phyloP scores from a whole-genome alignment of 2,797 vertebrate genomes.

The Galagoides demidoff region DNA sequence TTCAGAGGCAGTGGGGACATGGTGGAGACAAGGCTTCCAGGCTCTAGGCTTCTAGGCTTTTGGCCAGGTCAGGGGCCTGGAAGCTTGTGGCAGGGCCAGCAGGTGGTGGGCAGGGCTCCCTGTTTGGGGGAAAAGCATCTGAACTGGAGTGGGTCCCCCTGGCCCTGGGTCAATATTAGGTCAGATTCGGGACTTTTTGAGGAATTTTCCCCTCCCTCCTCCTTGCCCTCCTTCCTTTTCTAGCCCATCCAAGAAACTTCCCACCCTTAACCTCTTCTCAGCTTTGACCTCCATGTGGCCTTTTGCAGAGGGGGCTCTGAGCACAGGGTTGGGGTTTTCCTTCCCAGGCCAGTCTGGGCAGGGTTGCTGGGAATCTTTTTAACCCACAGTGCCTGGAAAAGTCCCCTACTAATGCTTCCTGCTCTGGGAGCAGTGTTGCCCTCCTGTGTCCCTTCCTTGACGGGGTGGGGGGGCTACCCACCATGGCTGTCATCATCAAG shows the following conservation, averaged over 20 bases:
- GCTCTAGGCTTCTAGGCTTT: background rate
- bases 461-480: background rate
- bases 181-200: slow-evolving; percentile 81
- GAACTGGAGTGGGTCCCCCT: slow-evolving; percentile 64
- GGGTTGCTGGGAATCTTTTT: background rate
- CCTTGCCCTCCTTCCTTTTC: slow-evolving; percentile 45
- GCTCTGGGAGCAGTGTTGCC: background rate
- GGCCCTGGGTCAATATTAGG: slow-evolving; percentile 71
- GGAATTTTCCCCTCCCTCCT: slow-evolving; percentile 62
- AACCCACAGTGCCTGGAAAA: background rate
- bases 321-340: background rate
- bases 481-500: background rate
- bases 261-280: background rate
- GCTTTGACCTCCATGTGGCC: background rate
- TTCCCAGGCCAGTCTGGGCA: background rate
- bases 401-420: background rate
- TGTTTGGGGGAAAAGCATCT: background rate
- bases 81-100: background rate
- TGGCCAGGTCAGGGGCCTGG: background rate
- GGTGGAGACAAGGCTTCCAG: background rate
- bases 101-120: background rate
- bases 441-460: background rate
- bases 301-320: background rate
- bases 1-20: background rate
- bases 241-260: background rate